These are phyloP conservation scores for Cetonia aurata DNA, from an alignment of 2,888 invertebrate species.

Conservation along the genomic window DNA sequence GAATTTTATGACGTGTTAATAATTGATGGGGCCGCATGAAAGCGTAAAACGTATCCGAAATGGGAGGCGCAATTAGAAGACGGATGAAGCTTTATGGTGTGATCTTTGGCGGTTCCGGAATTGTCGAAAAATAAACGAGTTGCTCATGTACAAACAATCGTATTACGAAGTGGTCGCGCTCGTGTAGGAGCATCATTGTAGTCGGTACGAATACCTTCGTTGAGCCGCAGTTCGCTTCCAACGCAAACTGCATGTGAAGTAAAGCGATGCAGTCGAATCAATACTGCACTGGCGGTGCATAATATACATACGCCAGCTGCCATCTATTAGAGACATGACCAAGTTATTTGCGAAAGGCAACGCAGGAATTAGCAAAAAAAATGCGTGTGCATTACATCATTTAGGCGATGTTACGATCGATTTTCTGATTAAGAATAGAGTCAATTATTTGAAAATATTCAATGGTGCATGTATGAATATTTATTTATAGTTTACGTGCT, in stretches of 20 bases:
- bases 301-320: conserved; percentile 13
- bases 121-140: conserved; percentile 29
- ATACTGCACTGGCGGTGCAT: conserved; percentile 31
- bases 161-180: not conserved
- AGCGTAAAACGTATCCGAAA: conserved; percentile 37
- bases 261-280: conserved; percentile 10
- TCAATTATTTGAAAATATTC: too few species aligned
- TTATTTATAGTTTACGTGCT: too few species aligned
- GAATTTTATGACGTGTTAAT: conserved; percentile 40
- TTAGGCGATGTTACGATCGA: too few species aligned
- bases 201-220: not conserved
- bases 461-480: too few species aligned
- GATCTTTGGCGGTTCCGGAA: conserved; percentile 26
- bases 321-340: conserved; percentile 25
- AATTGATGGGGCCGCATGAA: conserved; percentile 36
- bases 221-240: conserved; percentile 1
- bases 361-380: conserved; percentile 28
- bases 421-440: not conserved
- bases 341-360: conserved; percentile 16
- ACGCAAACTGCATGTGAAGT: conserved; percentile 23
- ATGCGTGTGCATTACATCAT: too few species aligned
- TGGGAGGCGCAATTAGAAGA: conserved; percentile 28
- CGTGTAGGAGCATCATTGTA: too few species aligned
- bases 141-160: conserved; percentile 35
- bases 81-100: conserved; percentile 27